Base-by-base conservation (phyloP, 2,113 vertebrate genomes). In the Anhinga anhinga region DNA sequence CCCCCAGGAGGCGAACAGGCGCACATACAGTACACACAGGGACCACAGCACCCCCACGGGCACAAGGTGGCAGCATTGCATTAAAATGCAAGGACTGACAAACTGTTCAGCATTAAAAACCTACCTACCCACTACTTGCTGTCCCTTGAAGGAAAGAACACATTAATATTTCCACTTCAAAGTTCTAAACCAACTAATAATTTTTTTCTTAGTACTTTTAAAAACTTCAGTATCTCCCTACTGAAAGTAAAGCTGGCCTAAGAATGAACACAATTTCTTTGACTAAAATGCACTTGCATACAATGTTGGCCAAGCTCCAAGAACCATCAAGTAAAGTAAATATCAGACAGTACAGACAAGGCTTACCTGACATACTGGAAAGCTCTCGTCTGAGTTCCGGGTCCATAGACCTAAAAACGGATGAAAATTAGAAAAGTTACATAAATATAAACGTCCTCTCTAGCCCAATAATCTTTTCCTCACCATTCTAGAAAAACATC, bases 361-460 rank as follows among this genome's bases (percentile, higher is more conserved):
- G 45, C 98, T 98, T 98, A 99, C 99, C 99, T 99, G 77, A 99
- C 99, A 52, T 99, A 99, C 86, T 99, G 99, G 97, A 99, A 99
- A 16, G 99, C 99, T 98, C 99, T 98, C 0, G 99, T 99, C 95
- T 99, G 99, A 61, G 99, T 99, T 89, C 99, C 99, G 25, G 99
- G 98, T 52, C 99, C 99, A 30, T 99, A 99, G 11, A 99, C 99
- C 99, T 99, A 86, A 27, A 98, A 95, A 0, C 9, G 20, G 56
- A 92, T 20, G 23, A 85, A 61, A 95, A 95, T 30, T 58, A 86
- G 15, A 47, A 14, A 74, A 86, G 25, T 59, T 96, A 44, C 42
- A 32, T 45, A 55, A 73, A 69, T 8, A 56, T 15, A 49, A 21
- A 84, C 52, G 29, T 34, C 23, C 4, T 47, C 17, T 62, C 34